A percentile compares a stretch with the other conserved stretches of the same genome.
phyloP scores from a whole-genome alignment of 2,113 vertebrate species.

The Stigmatopora argus region DNA sequence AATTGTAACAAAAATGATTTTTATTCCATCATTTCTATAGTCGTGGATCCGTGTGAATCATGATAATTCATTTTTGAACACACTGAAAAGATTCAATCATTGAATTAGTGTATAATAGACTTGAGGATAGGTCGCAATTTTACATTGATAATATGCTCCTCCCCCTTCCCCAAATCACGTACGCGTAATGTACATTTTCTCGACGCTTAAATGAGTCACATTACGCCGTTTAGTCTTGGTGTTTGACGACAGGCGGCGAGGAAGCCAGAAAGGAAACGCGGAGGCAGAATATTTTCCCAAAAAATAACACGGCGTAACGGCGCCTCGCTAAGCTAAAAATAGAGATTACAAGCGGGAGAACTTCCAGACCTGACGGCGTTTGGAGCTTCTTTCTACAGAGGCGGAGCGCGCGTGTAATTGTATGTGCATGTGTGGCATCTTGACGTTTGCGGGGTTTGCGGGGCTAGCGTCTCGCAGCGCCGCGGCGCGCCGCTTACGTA shows the following conservation, averaged over 20 bases:
- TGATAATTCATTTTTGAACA: no score
- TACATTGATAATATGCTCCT: slow-evolving; percentile 9
- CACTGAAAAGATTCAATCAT: no score
- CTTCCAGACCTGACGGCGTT: slow-evolving; percentile 44
- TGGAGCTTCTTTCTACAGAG: slow-evolving; percentile 40
- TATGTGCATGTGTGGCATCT: slow-evolving; percentile 40
- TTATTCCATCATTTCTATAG: no score
- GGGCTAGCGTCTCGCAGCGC: slow-evolving; percentile 21
- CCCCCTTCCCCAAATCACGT: slow-evolving; percentile 5
- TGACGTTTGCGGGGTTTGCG: slow-evolving; percentile 15
- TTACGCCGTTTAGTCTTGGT: not conserved
- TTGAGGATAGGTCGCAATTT: not conserved
- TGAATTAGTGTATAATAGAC: no score
- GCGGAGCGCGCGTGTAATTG: slow-evolving; percentile 34
- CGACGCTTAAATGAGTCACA: slow-evolving; percentile 11
- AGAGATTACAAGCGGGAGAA: slow-evolving; percentile 28
- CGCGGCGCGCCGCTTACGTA: slow-evolving; percentile 36
- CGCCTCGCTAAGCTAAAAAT: slow-evolving; percentile 46
- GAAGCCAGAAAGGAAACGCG: not conserved
- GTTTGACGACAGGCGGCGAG: not conserved
- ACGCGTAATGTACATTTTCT: slow-evolving; percentile 11
- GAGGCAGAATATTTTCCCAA: slow-evolving; percentile 9
- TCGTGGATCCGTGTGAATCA: no score
- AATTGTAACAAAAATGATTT: no score
- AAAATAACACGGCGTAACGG: slow-evolving; percentile 3